phyloP scores from a whole-genome alignment of 2,888 invertebrate genomes.

The Caenorhabditis wallacei region DNA sequence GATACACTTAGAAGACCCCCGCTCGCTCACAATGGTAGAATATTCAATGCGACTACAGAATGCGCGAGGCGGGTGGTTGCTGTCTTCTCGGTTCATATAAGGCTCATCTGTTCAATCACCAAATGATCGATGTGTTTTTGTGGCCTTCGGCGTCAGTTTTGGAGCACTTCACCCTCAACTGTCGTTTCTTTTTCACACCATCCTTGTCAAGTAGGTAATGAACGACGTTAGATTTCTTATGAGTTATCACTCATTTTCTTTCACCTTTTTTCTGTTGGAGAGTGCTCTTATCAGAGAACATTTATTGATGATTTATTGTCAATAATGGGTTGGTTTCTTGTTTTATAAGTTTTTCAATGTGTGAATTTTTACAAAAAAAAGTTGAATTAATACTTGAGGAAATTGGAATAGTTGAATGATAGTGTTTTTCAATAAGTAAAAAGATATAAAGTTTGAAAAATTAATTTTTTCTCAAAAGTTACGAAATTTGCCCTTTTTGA shows the following conservation, averaged over 20 bases:
- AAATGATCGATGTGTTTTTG: conserved; percentile 62
- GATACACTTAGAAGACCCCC: conserved; percentile 29
- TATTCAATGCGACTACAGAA: conserved; percentile 51
- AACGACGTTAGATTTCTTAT: background rate
- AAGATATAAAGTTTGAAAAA: no score
- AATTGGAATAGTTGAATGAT: no score
- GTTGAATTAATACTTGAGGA: no score
- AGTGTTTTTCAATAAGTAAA: no score
- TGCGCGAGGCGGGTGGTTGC: conserved; percentile 58
- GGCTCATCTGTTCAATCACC: conserved; percentile 66
- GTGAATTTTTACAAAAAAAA: background rate
- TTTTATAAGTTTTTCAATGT: conserved; percentile 1
- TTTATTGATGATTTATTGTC: conserved; percentile 62
- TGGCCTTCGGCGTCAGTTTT: conserved; percentile 54
- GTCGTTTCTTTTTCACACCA: background rate
- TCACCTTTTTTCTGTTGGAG: conserved; percentile 3
- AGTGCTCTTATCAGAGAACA: conserved; percentile 48
- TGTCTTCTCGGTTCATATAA: conserved; percentile 63
- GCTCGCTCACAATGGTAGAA: conserved; percentile 34
- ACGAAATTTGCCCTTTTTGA: no score
- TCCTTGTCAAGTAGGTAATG: background rate
- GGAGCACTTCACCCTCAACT: conserved; percentile 42
- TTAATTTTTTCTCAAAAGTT: no score
- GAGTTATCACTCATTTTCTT: conserved; percentile 18
- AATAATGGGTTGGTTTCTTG: conserved; percentile 13